phyloP scores from a whole-genome alignment of 2,888 invertebrate genomes.

The Onthophagus sagittarius region DNA sequence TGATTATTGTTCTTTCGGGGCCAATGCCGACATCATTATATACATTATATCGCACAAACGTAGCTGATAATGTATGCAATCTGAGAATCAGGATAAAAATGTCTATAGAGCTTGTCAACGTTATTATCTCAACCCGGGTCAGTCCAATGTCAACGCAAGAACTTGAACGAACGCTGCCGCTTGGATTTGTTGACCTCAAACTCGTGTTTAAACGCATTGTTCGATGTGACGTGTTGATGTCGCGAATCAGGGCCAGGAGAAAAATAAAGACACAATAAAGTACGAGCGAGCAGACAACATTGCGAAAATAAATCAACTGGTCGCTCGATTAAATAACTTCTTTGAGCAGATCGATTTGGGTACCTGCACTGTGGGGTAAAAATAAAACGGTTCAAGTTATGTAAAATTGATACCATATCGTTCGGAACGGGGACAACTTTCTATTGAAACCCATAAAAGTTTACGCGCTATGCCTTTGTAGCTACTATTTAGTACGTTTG shows the following conservation, averaged over 20 bases:
- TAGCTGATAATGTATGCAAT: neutral
- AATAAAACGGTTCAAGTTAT: neutral
- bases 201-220: neutral
- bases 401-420: neutral
- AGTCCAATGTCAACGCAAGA: neutral
- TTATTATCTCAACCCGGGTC: neutral
- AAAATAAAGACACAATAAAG: neutral
- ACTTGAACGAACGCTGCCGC: neutral
- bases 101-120: too few relatives aligned
- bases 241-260: neutral
- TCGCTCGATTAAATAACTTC: neutral
- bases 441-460: neutral
- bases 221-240: neutral
- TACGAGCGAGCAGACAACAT: too few relatives aligned
- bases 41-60: too few relatives aligned
- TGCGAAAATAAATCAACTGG: neutral
- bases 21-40: neutral
- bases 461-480: neutral
- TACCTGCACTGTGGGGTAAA: neutral
- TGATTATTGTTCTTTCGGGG: neutral
- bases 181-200: neutral
- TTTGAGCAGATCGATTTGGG: too few relatives aligned
- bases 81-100: neutral
- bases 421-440: neutral
- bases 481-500: neutral